These are phyloP conservation scores for Amphipoea lucens DNA, from an alignment of 2,888 invertebrate genomes.

Conservation along the genomic window DNA sequence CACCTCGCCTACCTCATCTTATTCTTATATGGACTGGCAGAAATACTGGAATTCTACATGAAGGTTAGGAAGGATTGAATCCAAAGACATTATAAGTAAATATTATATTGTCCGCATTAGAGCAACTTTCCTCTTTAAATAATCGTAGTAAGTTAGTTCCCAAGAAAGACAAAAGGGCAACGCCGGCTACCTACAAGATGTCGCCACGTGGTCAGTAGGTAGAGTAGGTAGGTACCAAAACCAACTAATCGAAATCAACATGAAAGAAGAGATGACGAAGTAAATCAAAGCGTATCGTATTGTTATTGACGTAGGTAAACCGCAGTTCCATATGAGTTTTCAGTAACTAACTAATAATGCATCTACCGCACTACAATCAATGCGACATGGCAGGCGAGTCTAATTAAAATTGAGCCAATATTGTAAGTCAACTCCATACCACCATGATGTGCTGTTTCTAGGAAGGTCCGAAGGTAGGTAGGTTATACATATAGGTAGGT, in stretches of 20 bases:
- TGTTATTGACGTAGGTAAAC: constrained; percentile 40
- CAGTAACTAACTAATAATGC: constrained; percentile 11
- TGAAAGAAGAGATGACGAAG: constrained; percentile 37
- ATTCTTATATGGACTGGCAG: neutral
- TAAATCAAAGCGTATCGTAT: constrained; percentile 19
- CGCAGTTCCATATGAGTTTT: constrained; percentile 71
- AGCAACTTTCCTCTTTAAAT: neutral
- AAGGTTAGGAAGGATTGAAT: neutral
- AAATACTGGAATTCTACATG: neutral
- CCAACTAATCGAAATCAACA: constrained; percentile 8
- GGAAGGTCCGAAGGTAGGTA: neutral
- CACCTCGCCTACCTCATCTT: neutral
- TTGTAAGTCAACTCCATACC: neutral
- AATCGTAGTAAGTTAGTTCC: neutral
- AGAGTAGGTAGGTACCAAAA: neutral
- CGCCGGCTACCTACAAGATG: neutral
- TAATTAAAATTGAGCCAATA: constrained; percentile 68
- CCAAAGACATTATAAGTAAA: neutral
- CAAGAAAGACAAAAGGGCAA: neutral
- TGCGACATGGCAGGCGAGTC: constrained; percentile 66
- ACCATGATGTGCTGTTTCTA: constrained; percentile 2
- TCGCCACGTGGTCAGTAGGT: neutral
- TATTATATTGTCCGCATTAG: neutral
- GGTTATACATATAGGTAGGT: neutral
- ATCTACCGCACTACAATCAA: constrained; percentile 70